phyloP scores from a whole-genome alignment of 37 sponge, comb jelly and placozoan genomes.

The Hormiphora californensis region DNA sequence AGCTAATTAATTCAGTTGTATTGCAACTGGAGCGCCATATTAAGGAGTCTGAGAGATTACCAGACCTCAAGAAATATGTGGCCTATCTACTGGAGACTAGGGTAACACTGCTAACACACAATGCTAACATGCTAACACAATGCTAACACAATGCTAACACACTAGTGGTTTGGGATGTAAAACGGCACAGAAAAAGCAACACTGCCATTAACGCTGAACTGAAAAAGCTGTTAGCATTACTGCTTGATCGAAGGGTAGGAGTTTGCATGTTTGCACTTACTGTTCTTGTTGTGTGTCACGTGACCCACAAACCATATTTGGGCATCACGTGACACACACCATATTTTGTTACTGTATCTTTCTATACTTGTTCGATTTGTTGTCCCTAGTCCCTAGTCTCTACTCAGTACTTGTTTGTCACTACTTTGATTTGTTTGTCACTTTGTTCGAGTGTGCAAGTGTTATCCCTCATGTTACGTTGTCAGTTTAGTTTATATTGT shows the following conservation, averaged over 20 bases:
- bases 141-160: not conserved
- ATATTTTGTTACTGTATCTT: too few relatives aligned
- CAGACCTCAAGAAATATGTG: conserved; percentile 43
- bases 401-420: too few relatives aligned
- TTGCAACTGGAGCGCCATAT: conserved; percentile 37
- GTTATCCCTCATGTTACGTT: too few relatives aligned
- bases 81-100: conserved; percentile 39
- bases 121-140: not conserved
- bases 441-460: too few relatives aligned
- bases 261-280: not conserved
- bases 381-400: too few relatives aligned
- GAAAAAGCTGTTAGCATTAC: not conserved
- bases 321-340: too few relatives aligned
- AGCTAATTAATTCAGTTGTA: not conserved
- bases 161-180: conserved; percentile 30
- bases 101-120: not conserved
- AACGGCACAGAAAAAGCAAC: conserved; percentile 24
- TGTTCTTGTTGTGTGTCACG: not conserved
- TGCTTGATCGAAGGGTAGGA: conserved; percentile 13
- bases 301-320: not conserved
- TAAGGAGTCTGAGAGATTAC: conserved; percentile 52
- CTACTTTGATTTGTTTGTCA: too few relatives aligned
- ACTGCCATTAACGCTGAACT: conserved; percentile 22
- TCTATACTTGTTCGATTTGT: too few relatives aligned
- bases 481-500: too few relatives aligned